Evolutionary conservation across 1,140 invertebrate species (phyloP), one percentile per base, ranked within the genome.

Genomic region (Pseudachorutes palmiensis): DNA sequence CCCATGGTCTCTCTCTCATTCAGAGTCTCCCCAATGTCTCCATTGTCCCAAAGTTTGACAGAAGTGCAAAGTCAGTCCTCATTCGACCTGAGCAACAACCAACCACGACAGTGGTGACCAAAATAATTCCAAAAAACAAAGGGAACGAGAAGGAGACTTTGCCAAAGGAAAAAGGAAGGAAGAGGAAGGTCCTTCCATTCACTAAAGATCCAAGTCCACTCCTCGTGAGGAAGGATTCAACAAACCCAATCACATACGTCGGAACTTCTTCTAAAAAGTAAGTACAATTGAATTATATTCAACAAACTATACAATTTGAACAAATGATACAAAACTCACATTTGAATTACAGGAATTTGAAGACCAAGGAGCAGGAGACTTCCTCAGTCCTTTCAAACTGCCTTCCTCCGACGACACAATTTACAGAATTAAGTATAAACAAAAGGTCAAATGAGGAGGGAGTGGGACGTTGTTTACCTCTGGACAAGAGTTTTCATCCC

Each of bases 161-260:
- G 22, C 26, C 19, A 24, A 64, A 64, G 30, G 67, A 72, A 61
- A 49, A 62, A 51, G 65, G 59, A 48, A 72, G 68, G 61, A 67
- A 72, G 60, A 70, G 64, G 22, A 67, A 62, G 33, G 69, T 66
- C 19, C 48, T 62, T 62, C 30, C 30, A 51, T 9, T 51, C 71
- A 14, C 72, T 64, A 1, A 41, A 66, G 45, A 66, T 12, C 41
- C 70, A 29, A 73, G 75, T 65, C 64, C 72, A 19, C 64, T 73
- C n/a, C 69, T 74, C 14, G 64, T 76, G n/a, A 49, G 73, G 31
- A 74, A 75, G 24, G 70, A 74, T 57, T 58, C 73, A 48, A 64
- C 70, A 32, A 71, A 57, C 59, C 73, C 72, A 14, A 62, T 64
- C 12, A 71, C 69, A 12, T 69, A 70, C 31, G 28, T 29, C 30